These are phyloP conservation scores for Bombyx mandarina DNA, from an alignment of 1,140 invertebrate species.

Conservation along the genomic window DNA sequence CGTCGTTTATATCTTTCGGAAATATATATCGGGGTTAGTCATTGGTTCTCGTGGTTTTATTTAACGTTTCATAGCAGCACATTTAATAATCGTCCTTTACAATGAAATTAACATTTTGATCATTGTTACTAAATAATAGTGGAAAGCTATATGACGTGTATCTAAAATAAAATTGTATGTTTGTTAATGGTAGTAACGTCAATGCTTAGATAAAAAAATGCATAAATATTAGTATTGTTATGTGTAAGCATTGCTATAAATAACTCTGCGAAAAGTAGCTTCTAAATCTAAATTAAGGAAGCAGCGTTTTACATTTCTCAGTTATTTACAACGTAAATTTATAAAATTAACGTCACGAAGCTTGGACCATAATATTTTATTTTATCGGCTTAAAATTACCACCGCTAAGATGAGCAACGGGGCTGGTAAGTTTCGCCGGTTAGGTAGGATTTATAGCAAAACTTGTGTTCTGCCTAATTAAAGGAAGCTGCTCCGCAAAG, in stretches of 20 bases:
- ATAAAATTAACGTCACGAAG: constrained; percentile 58
- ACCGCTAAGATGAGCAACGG: constrained; percentile 38
- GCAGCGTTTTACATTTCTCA: constrained; percentile 44
- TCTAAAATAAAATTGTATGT: no score
- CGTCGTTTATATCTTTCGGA: constrained; percentile 12
- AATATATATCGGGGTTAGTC: constrained; percentile 32
- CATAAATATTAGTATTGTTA: no score
- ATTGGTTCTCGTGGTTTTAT: no score
- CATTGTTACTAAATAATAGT: no score
- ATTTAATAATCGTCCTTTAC: no score
- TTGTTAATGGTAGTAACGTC: no score
- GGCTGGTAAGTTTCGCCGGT: constrained; percentile 51
- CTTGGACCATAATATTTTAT: constrained; percentile 61
- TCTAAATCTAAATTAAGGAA: constrained; percentile 48
- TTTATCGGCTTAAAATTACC: constrained; percentile 64
- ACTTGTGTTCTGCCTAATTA: constrained; percentile 64
- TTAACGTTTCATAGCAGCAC: no score
- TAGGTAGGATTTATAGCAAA: constrained; percentile 61
- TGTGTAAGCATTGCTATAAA: no score
- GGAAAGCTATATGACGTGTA: no score
- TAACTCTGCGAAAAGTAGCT: constrained; percentile 10
- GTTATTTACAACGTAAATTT: constrained; percentile 60
- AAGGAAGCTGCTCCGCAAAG: constrained; percentile 48
- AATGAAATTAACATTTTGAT: no score
- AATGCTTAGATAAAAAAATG: no score